These are phyloP conservation scores for Taenioides sp. DNA, from an alignment of 2,797 vertebrate genomes.

Conservation along the genomic window DNA sequence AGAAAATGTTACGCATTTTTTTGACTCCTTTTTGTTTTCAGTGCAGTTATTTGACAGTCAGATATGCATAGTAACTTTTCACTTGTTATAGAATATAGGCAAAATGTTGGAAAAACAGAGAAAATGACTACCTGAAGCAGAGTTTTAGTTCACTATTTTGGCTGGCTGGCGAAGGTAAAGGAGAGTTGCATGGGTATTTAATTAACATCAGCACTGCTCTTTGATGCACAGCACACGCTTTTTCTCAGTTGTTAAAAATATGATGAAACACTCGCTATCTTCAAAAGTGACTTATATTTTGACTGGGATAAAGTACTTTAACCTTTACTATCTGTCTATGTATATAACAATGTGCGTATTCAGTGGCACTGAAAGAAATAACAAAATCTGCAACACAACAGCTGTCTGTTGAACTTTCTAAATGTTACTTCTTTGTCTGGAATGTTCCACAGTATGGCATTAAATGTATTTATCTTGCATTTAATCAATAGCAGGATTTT, in stretches of 20 bases:
- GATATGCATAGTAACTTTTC: not conserved
- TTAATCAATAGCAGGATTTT: too few relatives aligned
- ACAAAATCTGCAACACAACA: too few relatives aligned
- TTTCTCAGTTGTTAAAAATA: not conserved
- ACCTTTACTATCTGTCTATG: not conserved
- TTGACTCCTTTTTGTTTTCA: not conserved
- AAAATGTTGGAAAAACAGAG: not conserved
- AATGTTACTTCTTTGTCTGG: too few relatives aligned
- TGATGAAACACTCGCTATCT: not conserved
- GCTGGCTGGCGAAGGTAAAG: not conserved
- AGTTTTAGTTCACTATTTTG: not conserved
- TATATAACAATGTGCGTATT: too few relatives aligned
- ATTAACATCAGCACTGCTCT: slow-evolving; percentile 1
- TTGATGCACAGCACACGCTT: not conserved
- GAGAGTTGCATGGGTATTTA: not conserved
- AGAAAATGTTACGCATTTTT: not conserved
- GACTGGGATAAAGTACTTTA: not conserved
- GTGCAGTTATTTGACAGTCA: not conserved
- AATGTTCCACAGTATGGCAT: too few relatives aligned
- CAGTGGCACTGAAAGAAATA: too few relatives aligned
- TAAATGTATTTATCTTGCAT: too few relatives aligned
- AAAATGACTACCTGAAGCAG: not conserved
- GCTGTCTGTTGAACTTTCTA: too few relatives aligned
- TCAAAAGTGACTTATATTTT: not conserved
- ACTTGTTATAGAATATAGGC: not conserved